A percentile compares a stretch with the other conserved stretches of the same genome.
phyloP scores from a whole-genome alignment of 2,888 invertebrate genomes.

The Ormyrus nitidulus region DNA sequence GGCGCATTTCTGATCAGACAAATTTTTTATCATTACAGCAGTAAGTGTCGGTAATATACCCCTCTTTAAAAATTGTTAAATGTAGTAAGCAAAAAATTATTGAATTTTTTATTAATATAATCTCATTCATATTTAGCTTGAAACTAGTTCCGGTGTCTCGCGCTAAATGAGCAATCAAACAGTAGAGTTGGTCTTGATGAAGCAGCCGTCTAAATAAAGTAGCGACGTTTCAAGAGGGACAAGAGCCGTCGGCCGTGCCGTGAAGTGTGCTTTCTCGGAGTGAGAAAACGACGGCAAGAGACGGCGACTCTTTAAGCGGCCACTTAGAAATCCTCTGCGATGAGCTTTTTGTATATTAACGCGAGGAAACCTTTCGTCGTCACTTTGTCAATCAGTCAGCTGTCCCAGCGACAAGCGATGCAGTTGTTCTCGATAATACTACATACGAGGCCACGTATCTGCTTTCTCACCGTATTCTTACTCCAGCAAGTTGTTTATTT shows the following conservation, averaged over 20 bases:
- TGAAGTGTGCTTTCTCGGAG: slow-evolving; percentile 51
- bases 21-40: too few relatives aligned
- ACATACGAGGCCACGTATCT: too few relatives aligned
- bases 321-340: slow-evolving; percentile 66
- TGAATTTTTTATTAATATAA: neutral
- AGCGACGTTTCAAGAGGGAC: slow-evolving; percentile 58
- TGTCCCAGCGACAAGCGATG: slow-evolving; percentile 23
- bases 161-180: too few relatives aligned
- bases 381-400: slow-evolving; percentile 60
- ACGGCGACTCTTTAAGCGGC: slow-evolving; percentile 65
- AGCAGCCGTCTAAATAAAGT: slow-evolving; percentile 12
- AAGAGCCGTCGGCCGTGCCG: neutral
- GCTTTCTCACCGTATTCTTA: too few relatives aligned
- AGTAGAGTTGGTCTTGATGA: neutral
- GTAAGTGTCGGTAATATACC: too few relatives aligned
- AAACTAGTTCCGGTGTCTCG: slow-evolving; percentile 15
- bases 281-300: slow-evolving; percentile 56
- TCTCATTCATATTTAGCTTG: neutral
- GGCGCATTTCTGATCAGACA: too few relatives aligned
- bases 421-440: slow-evolving; percentile 43
- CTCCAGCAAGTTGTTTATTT: too few relatives aligned
- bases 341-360: slow-evolving; percentile 58
- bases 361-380: slow-evolving; percentile 58
- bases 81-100: too few relatives aligned
- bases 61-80: too few relatives aligned